Percentiles rank a stretch among this genome's conserved stretches.
These are phyloP conservation scores for Drosophila planitibia DNA, from an alignment of 2,888 invertebrate genomes.

Conservation along the genomic window DNA sequence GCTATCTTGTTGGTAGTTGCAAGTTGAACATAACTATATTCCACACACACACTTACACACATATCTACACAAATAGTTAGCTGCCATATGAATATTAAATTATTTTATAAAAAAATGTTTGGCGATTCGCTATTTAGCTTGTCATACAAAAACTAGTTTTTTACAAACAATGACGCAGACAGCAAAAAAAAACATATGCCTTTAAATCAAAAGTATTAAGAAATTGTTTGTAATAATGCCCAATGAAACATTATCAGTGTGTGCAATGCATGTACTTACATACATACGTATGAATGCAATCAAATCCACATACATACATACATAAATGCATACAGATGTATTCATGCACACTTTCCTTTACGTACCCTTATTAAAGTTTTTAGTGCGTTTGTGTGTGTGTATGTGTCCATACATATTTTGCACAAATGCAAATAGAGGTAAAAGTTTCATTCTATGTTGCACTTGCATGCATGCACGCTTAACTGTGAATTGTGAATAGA, in stretches of 20 bases:
- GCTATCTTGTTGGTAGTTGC: not conserved
- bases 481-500: not conserved
- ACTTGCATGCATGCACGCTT: not conserved
- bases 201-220: constrained; percentile 2
- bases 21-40: not conserved
- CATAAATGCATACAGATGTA: constrained; percentile 1
- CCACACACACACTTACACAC: not conserved
- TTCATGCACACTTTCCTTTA: constrained; percentile 4
- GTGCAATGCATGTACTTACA: constrained; percentile 6
- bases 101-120: not conserved
- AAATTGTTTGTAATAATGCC: constrained; percentile 1
- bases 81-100: not conserved
- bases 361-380: not conserved
- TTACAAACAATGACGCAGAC: not conserved
- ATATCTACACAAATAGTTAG: not conserved
- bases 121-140: not conserved
- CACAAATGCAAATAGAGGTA: constrained; percentile 14
- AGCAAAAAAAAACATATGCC: not conserved
- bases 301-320: constrained; percentile 3
- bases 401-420: constrained; percentile 19
- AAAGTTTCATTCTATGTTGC: constrained; percentile 5
- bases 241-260: not conserved
- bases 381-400: constrained; percentile 3
- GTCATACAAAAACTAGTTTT: constrained; percentile 1
- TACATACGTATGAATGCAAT: constrained; percentile 15